A percentile compares a stretch with the other conserved stretches of the same genome.
Evolutionary conservation across 2,888 invertebrate genomes (phyloP).

Genomic region (Drosophila gaucha): DNA sequence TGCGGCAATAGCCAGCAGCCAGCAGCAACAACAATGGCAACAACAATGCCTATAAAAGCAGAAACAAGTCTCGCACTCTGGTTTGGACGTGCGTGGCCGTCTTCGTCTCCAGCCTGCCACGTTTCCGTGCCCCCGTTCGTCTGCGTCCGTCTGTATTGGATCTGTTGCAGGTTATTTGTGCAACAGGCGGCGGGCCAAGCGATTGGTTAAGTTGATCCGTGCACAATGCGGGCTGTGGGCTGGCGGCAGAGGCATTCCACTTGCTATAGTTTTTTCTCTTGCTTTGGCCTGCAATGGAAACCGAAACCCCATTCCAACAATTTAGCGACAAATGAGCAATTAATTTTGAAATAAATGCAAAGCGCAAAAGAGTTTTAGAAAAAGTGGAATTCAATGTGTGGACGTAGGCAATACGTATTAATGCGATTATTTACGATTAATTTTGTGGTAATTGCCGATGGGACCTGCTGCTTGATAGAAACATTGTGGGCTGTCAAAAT

Average conservation of each 20-base stretch:
- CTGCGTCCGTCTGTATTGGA: conserved; percentile 12
- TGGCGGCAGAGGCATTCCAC: conserved; percentile 52
- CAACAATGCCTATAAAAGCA: conserved; percentile 75
- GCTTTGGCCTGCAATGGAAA: conserved; percentile 62
- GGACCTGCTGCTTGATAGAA: conserved; percentile 8
- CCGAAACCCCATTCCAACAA: conserved; percentile 82
- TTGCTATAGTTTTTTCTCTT: conserved; percentile 53
- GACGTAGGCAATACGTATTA: neutral
- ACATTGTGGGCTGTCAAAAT: conserved; percentile 29
- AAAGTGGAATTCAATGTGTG: conserved; percentile 16
- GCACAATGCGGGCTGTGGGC: neutral
- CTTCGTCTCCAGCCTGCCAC: conserved; percentile 20
- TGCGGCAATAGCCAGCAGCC: conserved; percentile 47
- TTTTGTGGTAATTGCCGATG: conserved; percentile 20
- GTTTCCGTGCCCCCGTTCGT: neutral
- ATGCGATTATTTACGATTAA: conserved; percentile 1
- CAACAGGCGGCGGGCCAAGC: conserved; percentile 56
- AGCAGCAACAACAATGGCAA: conserved; percentile 48
- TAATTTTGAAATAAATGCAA: conserved; percentile 83
- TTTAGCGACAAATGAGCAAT: conserved; percentile 84
- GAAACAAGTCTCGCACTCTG: conserved; percentile 77
- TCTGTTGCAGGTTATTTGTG: conserved; percentile 68
- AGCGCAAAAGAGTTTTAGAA: conserved; percentile 24
- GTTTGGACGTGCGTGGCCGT: conserved; percentile 67
- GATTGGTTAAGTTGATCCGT: conserved; percentile 41